phyloP scores from a whole-genome alignment of 2,113 vertebrate genomes.

The Clarias batrachus region DNA sequence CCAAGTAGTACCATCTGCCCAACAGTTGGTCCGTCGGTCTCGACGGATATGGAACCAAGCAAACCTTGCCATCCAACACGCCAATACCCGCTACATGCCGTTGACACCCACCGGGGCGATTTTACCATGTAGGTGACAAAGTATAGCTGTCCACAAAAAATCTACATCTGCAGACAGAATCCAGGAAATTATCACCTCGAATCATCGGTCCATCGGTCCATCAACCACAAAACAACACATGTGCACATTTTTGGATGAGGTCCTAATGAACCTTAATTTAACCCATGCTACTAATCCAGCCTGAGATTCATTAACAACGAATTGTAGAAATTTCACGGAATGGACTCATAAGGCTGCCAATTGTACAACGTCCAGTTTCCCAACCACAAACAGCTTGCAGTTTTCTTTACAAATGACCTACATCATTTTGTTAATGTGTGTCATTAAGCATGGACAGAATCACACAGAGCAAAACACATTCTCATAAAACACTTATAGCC shows the following conservation, averaged over 20 bases:
- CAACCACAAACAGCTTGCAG: neutral
- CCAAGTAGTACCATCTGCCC: too few species aligned
- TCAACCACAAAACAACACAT: neutral
- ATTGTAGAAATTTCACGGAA: neutral
- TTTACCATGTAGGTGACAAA: too few species aligned
- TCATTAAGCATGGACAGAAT: conserved; percentile 12
- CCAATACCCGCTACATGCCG: too few species aligned
- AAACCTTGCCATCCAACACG: too few species aligned
- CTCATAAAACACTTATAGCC: neutral
- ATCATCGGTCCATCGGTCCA: too few species aligned
- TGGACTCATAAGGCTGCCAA: neutral
- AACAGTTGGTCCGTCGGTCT: too few species aligned
- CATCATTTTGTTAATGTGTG: conserved; percentile 16
- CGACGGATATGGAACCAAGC: too few species aligned
- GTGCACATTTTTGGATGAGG: neutral
- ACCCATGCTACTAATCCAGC: neutral
- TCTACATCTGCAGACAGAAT: too few species aligned
- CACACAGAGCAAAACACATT: neutral
- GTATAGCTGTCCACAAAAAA: too few species aligned
- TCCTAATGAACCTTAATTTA: neutral
- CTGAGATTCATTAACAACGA: neutral
- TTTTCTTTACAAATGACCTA: conserved; percentile 23
- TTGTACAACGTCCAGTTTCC: neutral
- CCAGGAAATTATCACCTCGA: too few species aligned
- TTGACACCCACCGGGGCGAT: too few species aligned